These are phyloP conservation scores for Cyaniris semiargus DNA, from an alignment of 2,888 invertebrate genomes.

Conservation along the genomic window DNA sequence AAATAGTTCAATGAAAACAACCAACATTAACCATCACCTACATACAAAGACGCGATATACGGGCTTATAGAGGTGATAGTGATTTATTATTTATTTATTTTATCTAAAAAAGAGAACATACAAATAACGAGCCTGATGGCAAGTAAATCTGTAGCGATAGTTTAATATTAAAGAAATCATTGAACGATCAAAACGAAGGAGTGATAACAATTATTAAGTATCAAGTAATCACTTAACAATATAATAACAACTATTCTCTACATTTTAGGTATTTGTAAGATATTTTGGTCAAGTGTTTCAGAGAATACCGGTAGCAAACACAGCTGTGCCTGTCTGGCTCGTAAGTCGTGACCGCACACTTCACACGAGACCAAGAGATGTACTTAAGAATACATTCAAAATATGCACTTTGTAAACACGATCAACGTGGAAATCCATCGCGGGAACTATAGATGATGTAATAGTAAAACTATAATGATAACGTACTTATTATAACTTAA, in stretches of 20 bases:
- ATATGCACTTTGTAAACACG: constrained; percentile 12
- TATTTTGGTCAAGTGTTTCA: constrained; percentile 8
- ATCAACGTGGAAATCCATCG: constrained; percentile 10
- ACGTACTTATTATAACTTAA: not conserved
- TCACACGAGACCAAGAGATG: constrained; percentile 8
- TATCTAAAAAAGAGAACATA: not conserved
- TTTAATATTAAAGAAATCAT: too few species aligned
- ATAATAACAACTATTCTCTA: too few species aligned
- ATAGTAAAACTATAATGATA: not conserved
- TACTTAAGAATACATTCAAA: constrained; percentile 19
- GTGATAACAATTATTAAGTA: not conserved
- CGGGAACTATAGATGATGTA: not conserved
- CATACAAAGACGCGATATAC: not conserved
- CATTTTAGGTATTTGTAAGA: not conserved
- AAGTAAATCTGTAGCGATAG: too few species aligned
- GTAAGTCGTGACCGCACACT: constrained; percentile 4
- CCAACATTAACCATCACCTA: not conserved
- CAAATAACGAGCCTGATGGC: too few species aligned
- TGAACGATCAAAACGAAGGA: not conserved
- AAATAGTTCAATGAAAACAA: not conserved
- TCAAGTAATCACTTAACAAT: not conserved
- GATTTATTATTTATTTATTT: not conserved
- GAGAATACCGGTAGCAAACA: constrained; percentile 3
- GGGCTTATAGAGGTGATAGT: not conserved
- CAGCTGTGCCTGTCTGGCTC: constrained; percentile 18